Base-by-base conservation (phyloP, 2,888 invertebrate species). In the Agonopterix subpropinquella region DNA sequence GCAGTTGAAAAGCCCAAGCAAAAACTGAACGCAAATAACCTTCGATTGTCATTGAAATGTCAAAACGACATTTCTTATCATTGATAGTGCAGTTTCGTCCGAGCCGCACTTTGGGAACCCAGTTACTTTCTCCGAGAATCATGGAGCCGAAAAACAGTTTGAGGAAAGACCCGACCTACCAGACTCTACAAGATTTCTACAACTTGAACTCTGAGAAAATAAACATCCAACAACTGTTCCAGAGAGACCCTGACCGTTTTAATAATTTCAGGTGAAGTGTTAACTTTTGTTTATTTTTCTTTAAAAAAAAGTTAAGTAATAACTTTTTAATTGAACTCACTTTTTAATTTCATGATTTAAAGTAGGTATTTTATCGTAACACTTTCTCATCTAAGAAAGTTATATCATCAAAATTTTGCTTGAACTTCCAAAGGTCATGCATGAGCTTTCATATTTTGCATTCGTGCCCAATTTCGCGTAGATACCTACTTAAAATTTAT, bases 151-250 rank as follows among this genome's bases (percentile, higher is more conserved):
- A 88, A 74, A 67, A 78, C 35, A 82, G 71, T 60, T 65, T 89
- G 51, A 77, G 67, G 56, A 68, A 85, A 54, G 95, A 96, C 65
- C 83, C 92, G 11, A 90, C 92, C 10, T 98, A 91, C 90, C 90
- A 92, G 66, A 92, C 94, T 77, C 84, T 98, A 43, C 91, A 94
- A 67, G 90, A 92, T 51, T 94, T 93, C 77, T 96, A 92, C 74
- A 87, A 93, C 58, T 80, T 86, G 8, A 92, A 93, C 70, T 94
- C 93, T 10, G 88, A 91, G 28, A 92, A 92, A 64, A 89, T 98
- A 43, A 94, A 95, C 66, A 96, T 99, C 67, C 91, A 91, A 56
- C 91, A 96, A 55, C 84, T 98, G 62, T 98, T 99, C 73, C 90
- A 92, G 57, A 87, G 92, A 61, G 96, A 98, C 80, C 84, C 93